Percentiles rank a stretch among this genome's conserved stretches.
These are phyloP conservation scores for Chauna torquata DNA, from an alignment of 2,113 vertebrate genomes.

Conservation along the genomic window DNA sequence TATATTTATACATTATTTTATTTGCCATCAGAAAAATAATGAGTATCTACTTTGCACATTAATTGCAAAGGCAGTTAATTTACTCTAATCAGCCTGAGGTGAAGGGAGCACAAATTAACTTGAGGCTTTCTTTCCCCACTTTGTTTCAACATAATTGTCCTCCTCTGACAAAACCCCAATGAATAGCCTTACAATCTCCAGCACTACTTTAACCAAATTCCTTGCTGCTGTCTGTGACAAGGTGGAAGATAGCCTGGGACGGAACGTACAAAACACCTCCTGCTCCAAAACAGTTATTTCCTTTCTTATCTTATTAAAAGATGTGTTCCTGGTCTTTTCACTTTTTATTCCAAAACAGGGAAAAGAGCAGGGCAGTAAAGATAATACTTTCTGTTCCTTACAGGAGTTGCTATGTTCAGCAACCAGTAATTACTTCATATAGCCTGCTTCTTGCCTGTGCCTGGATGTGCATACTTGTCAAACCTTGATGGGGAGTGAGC, in stretches of 20 bases:
- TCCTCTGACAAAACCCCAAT: neutral
- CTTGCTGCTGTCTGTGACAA: neutral
- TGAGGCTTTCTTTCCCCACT: neutral
- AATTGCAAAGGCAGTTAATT: slow-evolving; percentile 42
- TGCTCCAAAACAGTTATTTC: neutral
- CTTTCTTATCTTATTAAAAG: neutral
- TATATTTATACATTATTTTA: neutral
- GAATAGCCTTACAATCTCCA: neutral
- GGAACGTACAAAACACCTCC: neutral
- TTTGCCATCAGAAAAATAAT: slow-evolving; percentile 6
- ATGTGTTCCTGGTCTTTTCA: neutral
- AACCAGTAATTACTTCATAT: neutral
- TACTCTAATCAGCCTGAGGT: slow-evolving; percentile 48
- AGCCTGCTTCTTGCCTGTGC: neutral
- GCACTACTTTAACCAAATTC: neutral
- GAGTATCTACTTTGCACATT: slow-evolving; percentile 13
- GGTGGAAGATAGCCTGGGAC: neutral
- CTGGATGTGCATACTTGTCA: neutral
- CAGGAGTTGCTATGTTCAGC: neutral
- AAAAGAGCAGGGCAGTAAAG: neutral
- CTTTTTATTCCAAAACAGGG: neutral
- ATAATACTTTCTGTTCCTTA: neutral
- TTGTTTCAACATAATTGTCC: slow-evolving; percentile 32
- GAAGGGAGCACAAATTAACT: slow-evolving; percentile 51
- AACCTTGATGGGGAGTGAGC: neutral